Evolutionary conservation across 1,140 invertebrate species (phyloP).

Genomic region (Papilio dardanus): DNA sequence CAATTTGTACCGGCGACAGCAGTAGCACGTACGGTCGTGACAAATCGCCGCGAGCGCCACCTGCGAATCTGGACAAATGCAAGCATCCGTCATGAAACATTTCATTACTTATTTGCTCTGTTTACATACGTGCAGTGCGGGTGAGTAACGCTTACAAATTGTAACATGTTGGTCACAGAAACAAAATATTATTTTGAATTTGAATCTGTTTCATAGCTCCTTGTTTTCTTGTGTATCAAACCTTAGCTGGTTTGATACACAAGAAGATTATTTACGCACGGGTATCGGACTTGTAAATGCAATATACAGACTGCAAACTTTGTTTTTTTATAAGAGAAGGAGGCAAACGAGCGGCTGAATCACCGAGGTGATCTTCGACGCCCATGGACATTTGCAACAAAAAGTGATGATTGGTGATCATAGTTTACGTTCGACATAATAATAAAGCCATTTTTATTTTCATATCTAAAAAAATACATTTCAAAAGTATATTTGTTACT

Average conservation of each 20-base stretch:
- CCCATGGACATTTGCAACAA: too few relatives aligned
- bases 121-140: slow-evolving; percentile 24
- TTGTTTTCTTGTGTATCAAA: not conserved
- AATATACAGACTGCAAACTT: too few relatives aligned
- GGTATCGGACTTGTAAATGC: too few relatives aligned
- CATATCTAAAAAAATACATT: too few relatives aligned
- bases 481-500: too few relatives aligned
- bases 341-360: too few relatives aligned
- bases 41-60: slow-evolving; percentile 21
- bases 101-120: slow-evolving; percentile 33
- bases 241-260: not conserved
- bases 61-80: slow-evolving; percentile 31
- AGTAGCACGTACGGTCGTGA: slow-evolving; percentile 28
- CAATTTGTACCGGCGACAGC: slow-evolving; percentile 24
- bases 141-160: slow-evolving; percentile 31
- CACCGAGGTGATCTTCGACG: too few relatives aligned
- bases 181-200: not conserved
- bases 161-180: not conserved
- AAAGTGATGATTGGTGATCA: too few relatives aligned
- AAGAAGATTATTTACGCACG: too few relatives aligned
- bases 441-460: too few relatives aligned
- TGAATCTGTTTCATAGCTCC: not conserved
- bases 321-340: too few relatives aligned
- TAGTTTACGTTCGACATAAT: too few relatives aligned
- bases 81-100: slow-evolving; percentile 34